Evolutionary conservation across 2,888 invertebrate species (phyloP).

Genomic region (Spialia ferax): DNA sequence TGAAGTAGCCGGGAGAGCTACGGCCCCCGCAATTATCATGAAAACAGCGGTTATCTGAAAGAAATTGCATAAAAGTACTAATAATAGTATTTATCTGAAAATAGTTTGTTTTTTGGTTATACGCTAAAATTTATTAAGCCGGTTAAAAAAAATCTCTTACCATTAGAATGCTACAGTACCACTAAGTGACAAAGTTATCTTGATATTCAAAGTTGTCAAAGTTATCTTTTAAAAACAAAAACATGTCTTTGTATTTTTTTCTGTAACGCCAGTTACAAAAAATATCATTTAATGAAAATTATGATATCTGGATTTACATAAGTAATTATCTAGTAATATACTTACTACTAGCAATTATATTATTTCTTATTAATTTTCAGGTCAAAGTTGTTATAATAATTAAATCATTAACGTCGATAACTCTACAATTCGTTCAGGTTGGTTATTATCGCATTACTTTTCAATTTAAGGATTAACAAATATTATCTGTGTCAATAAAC

Average conservation of each 20-base stretch:
- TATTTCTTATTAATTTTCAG: not conserved
- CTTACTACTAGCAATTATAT: conserved; percentile 1
- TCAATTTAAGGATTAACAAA: not conserved
- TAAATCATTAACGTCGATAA: not conserved
- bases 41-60: conserved; percentile 17
- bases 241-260: too few species aligned
- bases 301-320: not conserved
- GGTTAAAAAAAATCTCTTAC: too few species aligned
- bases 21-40: conserved; percentile 10
- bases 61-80: too few species aligned
- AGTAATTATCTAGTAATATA: not conserved
- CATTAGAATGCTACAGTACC: too few species aligned
- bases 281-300: not conserved
- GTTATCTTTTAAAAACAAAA: too few species aligned
- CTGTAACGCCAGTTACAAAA: too few species aligned
- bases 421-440: too few species aligned
- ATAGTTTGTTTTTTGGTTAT: too few species aligned
- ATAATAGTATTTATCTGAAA: too few species aligned
- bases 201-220: too few species aligned
- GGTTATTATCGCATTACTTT: not conserved
- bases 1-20: conserved; percentile 18
- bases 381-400: not conserved
- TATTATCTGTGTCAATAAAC: not conserved
- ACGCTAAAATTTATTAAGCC: too few species aligned
- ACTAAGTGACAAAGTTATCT: too few species aligned